Base-by-base conservation (phyloP, 2,888 invertebrate species). In the Andricus quercusramuli region DNA sequence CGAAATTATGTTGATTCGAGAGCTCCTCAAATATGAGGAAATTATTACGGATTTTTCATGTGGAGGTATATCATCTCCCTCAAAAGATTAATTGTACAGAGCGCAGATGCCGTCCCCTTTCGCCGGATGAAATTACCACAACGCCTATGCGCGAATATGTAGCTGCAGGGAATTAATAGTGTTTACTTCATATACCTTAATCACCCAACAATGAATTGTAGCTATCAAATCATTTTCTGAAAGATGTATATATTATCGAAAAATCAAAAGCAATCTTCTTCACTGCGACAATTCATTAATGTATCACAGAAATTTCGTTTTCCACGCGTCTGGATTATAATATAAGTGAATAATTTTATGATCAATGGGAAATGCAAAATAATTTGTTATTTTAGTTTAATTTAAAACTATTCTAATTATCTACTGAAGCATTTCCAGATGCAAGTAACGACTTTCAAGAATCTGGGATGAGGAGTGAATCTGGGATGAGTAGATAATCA, bases 131-230 rank as follows among this genome's bases (percentile, higher is more conserved):
- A 67, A 77, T 59, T 77, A 68, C 79, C 64, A 62, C 77, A 78
- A 79, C 77, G 78, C 77, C 78, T 56, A 77, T 56, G 68, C 77
- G 20, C 78, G 77, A 81, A 78, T 80, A 77, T 76, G 70, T 68
- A 68, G 44, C 59, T 41, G 68, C 41, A 37, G 66, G 44, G 66
- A 77, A 81, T 82, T 81, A 81, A 82, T 80, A 74, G 77, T 70
- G 62, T 79, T 83, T 80, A 80, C 70, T 82, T 80, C 79, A 79
- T 79, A 79, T 82, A 74, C 68, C 59, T 83, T 77, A 77, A 83
- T 81, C 81, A 74, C 44, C 65, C n/a, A 13, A 29, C 3, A 70
- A 51, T 29, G 41, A 76, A 76, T 37, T 37, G 59, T 3, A 70
- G 29, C 62, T 47, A 32, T 37, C 70, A 22, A 62, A 64, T 3